Percentiles rank a stretch among this genome's conserved stretches.
Conservation (phyloP, 92 coral and sea anemone genomes). For the Zoanthus solanderi region DNA sequence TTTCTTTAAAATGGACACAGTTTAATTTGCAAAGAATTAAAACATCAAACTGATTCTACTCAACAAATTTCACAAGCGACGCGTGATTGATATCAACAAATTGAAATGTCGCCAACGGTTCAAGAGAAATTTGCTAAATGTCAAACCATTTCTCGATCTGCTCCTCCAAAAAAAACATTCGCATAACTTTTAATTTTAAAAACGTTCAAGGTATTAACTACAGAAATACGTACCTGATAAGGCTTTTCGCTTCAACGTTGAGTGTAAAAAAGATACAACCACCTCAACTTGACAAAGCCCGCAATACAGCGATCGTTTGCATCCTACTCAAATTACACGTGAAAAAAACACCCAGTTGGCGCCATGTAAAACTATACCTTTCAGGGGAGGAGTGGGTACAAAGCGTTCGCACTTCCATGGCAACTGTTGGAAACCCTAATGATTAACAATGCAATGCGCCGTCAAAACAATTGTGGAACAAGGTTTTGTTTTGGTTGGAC, state of each 20-base stretch:
- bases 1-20: too few species aligned
- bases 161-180: not conserved
- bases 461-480: too few species aligned
- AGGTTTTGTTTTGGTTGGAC: too few species aligned
- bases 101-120: not conserved
- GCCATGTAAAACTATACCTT: not conserved
- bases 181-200: not conserved
- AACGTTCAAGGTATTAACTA: not conserved
- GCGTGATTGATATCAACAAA: not conserved
- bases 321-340: conserved; percentile 12
- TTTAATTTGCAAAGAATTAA: too few species aligned
- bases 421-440: not conserved
- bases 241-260: not conserved
- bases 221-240: not conserved
- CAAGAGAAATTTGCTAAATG: not conserved
- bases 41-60: too few species aligned
- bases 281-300: not conserved
- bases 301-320: not conserved
- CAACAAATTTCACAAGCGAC: not conserved
- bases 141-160: not conserved
- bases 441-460: too few species aligned
- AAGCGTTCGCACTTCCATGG: not conserved
- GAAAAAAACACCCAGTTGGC: conserved; percentile 22
- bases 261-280: not conserved
- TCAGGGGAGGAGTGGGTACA: not conserved